These are phyloP conservation scores for Phytoseiulus persimilis DNA, from an alignment of 2,888 invertebrate genomes.

Conservation along the genomic window DNA sequence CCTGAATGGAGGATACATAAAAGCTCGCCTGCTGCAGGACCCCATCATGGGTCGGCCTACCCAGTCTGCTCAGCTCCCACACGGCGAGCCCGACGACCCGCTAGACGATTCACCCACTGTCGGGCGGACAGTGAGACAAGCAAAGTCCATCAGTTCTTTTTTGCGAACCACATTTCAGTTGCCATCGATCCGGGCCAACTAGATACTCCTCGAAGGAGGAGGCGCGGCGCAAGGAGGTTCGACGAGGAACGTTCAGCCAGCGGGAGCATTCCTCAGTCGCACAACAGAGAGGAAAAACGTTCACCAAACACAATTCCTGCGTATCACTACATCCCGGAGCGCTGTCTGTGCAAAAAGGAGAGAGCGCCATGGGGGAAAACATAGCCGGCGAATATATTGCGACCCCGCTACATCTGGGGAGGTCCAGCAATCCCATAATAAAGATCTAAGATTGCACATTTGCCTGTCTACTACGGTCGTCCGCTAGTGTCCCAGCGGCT, in stretches of 20 bases:
- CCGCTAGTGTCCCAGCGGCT: neutral
- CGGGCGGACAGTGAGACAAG: neutral
- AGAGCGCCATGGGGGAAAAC: neutral
- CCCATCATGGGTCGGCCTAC: neutral
- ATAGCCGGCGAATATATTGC: neutral
- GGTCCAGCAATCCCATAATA: neutral
- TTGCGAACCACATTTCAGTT: neutral
- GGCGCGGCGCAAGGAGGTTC: neutral
- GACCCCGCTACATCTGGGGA: neutral
- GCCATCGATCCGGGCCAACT: neutral
- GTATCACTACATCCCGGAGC: neutral
- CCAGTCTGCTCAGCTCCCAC: neutral
- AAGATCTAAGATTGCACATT: conserved; percentile 5
- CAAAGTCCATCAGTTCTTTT: neutral
- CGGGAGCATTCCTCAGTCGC: neutral
- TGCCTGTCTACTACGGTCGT: neutral
- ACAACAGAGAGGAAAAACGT: neutral
- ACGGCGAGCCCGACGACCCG: neutral
- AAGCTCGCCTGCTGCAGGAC: neutral
- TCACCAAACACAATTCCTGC: neutral
- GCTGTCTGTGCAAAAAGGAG: neutral
- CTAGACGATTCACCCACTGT: neutral
- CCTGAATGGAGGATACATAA: neutral
- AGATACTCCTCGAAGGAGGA: neutral
- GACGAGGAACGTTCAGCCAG: neutral